Percentiles rank a stretch among this genome's conserved stretches.
phyloP scores from a whole-genome alignment of 2,888 invertebrate genomes.

The Hirtodrosophila cameraria region DNA sequence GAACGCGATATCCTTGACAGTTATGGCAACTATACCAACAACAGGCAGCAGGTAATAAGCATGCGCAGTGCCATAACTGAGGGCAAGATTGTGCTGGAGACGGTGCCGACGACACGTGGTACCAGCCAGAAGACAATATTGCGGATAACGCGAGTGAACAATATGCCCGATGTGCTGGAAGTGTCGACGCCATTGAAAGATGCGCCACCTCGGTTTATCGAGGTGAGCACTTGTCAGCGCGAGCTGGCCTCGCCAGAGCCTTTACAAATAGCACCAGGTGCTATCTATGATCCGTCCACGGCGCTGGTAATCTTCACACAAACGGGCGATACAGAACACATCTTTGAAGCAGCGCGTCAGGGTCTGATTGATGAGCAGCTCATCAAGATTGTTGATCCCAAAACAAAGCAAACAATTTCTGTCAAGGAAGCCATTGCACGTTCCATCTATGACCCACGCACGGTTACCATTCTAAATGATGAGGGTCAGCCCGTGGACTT shows the following conservation, averaged over 20 bases:
- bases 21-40: constrained; percentile 90
- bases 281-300: constrained; percentile 91
- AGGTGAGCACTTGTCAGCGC: constrained; percentile 84
- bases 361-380: constrained; percentile 89
- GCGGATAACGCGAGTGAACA: constrained; percentile 90
- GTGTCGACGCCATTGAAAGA: constrained; percentile 86
- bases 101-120: constrained; percentile 83
- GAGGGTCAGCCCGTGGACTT: constrained; percentile 88
- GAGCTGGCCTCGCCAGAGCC: constrained; percentile 86
- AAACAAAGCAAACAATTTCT: constrained; percentile 87
- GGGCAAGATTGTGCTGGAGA: constrained; percentile 87
- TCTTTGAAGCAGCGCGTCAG: constrained; percentile 90
- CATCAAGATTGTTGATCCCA: constrained; percentile 89
- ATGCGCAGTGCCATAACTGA: constrained; percentile 91
- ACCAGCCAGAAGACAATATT: constrained; percentile 86
- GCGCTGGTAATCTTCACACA: constrained; percentile 90
- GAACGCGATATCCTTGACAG: constrained; percentile 91
- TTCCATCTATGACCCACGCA: constrained; percentile 89
- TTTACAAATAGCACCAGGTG: constrained; percentile 89
- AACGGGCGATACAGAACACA: constrained; percentile 88
- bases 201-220: constrained; percentile 85
- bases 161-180: constrained; percentile 90
- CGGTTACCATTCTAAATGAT: constrained; percentile 88
- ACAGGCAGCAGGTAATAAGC: constrained; percentile 85
- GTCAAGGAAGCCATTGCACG: constrained; percentile 90